These are phyloP conservation scores for Cyphomyrus discorhynchus DNA, from an alignment of 2,113 vertebrate genomes.

Conservation along the genomic window DNA sequence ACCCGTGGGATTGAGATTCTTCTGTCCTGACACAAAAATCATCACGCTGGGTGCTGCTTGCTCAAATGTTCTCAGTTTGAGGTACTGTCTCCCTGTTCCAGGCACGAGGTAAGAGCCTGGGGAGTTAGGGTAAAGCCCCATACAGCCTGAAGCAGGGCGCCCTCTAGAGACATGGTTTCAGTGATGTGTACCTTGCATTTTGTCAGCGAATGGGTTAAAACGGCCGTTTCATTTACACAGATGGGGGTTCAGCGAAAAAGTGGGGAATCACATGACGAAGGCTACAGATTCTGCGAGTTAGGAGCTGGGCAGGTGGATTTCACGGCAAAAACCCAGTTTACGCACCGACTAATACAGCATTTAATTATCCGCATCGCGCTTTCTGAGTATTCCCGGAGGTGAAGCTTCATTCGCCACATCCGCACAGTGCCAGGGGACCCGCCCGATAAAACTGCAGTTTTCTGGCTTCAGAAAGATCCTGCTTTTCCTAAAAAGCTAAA, in stretches of 20 bases:
- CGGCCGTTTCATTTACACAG: neutral
- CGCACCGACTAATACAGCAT: neutral
- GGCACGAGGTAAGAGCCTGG: conserved; percentile 71
- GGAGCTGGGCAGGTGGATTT: neutral
- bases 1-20: conserved; percentile 79
- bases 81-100: conserved; percentile 73
- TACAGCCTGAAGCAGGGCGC: conserved; percentile 62
- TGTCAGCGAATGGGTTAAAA: conserved; percentile 58
- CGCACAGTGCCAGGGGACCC: neutral
- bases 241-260: neutral
- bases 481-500: neutral
- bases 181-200: conserved; percentile 67
- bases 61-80: conserved; percentile 85
- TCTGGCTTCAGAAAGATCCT: neutral
- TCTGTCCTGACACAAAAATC: conserved; percentile 51
- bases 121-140: conserved; percentile 74
- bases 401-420: neutral
- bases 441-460: neutral
- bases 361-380: neutral
- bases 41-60: conserved; percentile 75
- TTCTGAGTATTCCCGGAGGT: neutral
- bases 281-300: neutral
- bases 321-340: neutral
- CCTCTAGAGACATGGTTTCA: conserved; percentile 76
- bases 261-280: neutral